Conservation (phyloP, 2,113 vertebrate genomes). For the Spea bombifrons region DNA sequence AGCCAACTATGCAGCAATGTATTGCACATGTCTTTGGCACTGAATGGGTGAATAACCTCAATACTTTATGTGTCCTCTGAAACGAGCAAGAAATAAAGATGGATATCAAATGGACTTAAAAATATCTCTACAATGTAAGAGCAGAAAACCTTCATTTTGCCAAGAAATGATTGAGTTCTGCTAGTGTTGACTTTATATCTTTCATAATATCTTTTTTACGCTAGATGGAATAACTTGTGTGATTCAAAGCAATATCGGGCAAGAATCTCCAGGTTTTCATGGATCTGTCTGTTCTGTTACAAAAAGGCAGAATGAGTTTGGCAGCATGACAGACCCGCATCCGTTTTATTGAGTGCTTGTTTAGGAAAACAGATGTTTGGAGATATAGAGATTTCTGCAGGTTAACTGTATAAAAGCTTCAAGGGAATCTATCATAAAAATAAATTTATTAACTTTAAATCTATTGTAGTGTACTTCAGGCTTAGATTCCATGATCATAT, state of each 20-base stretch:
- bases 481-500: too few species aligned
- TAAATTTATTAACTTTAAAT: neutral
- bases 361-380: constrained; percentile 1
- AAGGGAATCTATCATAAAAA: neutral
- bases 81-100: neutral
- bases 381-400: neutral
- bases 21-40: neutral
- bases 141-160: constrained; percentile 16
- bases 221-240: constrained; percentile 1
- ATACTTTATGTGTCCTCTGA: neutral
- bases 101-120: neutral
- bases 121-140: neutral
- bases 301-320: constrained; percentile 1
- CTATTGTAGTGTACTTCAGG: neutral
- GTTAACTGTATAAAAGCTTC: neutral
- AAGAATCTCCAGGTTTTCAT: constrained; percentile 8
- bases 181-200: constrained; percentile 5
- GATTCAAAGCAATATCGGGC: constrained; percentile 1
- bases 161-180: constrained; percentile 2
- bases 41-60: neutral
- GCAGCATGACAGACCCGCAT: neutral
- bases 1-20: too few species aligned
- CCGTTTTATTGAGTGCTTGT: constrained; percentile 14
- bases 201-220: constrained; percentile 15
- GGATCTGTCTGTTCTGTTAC: constrained; percentile 7